phyloP scores from a whole-genome alignment of 2,888 invertebrate species.

The Chaetogeoica ovagalla region DNA sequence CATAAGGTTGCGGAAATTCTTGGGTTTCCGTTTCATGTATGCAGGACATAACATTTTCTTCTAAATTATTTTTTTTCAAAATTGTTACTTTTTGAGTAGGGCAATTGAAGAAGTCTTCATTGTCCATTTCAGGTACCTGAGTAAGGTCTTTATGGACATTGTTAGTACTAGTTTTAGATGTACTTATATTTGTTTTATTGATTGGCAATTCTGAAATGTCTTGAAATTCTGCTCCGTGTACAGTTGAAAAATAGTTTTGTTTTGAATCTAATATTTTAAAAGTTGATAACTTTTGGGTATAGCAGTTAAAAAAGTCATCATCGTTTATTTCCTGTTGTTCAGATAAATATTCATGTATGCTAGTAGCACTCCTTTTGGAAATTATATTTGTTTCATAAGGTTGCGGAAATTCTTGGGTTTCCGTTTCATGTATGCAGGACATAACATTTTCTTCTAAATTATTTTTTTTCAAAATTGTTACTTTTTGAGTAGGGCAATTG shows the following conservation, averaged over 20 bases:
- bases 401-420: neutral
- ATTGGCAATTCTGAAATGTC: neutral
- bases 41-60: neutral
- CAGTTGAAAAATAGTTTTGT: neutral
- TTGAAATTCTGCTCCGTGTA: slow-evolving; percentile 4
- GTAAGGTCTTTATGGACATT: neutral
- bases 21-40: neutral
- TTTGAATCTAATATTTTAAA: neutral
- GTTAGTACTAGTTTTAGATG: neutral
- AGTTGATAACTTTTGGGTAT: slow-evolving; percentile 20
- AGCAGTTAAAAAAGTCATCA: slow-evolving; percentile 29
- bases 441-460: neutral
- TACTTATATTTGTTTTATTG: too few relatives aligned
- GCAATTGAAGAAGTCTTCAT: slow-evolving; percentile 21
- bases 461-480: neutral
- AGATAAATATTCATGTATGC: neutral
- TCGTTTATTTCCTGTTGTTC: neutral
- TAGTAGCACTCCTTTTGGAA: neutral
- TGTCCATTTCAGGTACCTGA: neutral
- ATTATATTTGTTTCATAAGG: neutral
- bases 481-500: slow-evolving; percentile 31
- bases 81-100: slow-evolving; percentile 30
- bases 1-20: neutral
- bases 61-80: neutral
- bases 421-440: neutral